These are phyloP conservation scores for Aplidium turbinatum DNA, from an alignment of 23 tunicate species.

Conservation along the genomic window DNA sequence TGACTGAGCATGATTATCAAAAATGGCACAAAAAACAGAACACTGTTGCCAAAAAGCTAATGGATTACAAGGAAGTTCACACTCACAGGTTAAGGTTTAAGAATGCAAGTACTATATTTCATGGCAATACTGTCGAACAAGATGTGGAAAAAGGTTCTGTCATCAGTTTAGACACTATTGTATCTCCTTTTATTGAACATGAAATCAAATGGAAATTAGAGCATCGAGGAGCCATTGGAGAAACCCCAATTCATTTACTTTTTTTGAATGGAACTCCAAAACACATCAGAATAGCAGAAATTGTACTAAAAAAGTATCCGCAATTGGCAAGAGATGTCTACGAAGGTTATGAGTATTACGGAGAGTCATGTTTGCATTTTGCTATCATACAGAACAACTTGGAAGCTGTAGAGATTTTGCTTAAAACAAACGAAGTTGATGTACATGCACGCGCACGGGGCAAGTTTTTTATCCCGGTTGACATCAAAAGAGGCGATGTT, in stretches of 20 bases:
- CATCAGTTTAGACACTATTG: conserved; percentile 46
- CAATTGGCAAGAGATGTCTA: conserved; percentile 75
- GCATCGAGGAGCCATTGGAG: conserved; percentile 87
- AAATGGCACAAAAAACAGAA: conserved; percentile 41
- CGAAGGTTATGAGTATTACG: conserved; percentile 79
- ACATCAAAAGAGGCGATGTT: conserved; percentile 77
- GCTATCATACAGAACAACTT: conserved; percentile 79
- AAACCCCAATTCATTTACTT: conserved; percentile 83
- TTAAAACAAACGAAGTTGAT: conserved; percentile 51
- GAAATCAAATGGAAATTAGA: conserved; percentile 69
- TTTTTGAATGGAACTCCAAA: conserved; percentile 70
- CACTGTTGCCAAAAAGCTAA: conserved; percentile 21
- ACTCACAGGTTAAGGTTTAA: neutral
- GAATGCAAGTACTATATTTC: neutral
- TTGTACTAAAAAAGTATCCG: conserved; percentile 61
- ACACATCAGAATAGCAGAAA: conserved; percentile 61
- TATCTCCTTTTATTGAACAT: conserved; percentile 37
- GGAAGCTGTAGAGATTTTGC: conserved; percentile 56
- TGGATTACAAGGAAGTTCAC: conserved; percentile 34
- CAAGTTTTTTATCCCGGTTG: conserved; percentile 82
- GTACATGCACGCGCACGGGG: conserved; percentile 81
- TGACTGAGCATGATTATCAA: conserved; percentile 58
- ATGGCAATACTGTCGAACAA: neutral
- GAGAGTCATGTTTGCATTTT: conserved; percentile 84
- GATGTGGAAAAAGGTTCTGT: conserved; percentile 25